Evolutionary conservation across 2,888 invertebrate genomes (phyloP).

Genomic region (Eristalis arbustorum): DNA sequence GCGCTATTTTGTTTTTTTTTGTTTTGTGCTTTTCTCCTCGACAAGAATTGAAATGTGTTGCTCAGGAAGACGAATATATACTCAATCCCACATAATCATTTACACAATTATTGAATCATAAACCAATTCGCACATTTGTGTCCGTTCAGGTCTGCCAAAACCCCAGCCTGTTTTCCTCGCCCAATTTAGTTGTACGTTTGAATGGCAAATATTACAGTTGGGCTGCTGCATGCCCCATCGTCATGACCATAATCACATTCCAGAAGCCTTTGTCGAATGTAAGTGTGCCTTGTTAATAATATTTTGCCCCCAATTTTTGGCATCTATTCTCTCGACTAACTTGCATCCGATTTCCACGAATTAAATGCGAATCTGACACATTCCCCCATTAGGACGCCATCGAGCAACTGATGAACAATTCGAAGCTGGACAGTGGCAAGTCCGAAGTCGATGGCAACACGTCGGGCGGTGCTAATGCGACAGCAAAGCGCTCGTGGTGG

Average conservation of each 20-base stretch:
- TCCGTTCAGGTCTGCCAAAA: constrained; percentile 83
- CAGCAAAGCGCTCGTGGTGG: constrained; percentile 83
- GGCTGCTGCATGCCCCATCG: constrained; percentile 93
- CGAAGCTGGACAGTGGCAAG: constrained; percentile 72
- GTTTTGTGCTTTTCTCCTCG: background rate
- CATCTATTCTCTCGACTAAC: background rate
- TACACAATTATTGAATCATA: constrained; percentile 79
- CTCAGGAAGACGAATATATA: constrained; percentile 2
- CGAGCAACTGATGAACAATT: constrained; percentile 77
- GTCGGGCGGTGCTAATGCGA: constrained; percentile 71
- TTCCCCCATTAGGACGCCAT: constrained; percentile 76
- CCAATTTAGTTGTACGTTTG: constrained; percentile 91
- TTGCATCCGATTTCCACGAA: background rate
- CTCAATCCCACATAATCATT: constrained; percentile 52
- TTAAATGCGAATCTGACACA: background rate
- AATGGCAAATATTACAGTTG: constrained; percentile 95
- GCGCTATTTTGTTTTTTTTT: background rate
- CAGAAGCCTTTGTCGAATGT: constrained; percentile 91
- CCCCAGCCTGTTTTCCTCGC: constrained; percentile 88
- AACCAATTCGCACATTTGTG: constrained; percentile 81
- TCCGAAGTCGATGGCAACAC: constrained; percentile 68
- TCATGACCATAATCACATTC: constrained; percentile 93
- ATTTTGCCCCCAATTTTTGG: background rate
- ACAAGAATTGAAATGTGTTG: constrained; percentile 53
- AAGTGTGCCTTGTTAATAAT: constrained; percentile 74